phyloP scores from a whole-genome alignment of 1,140 invertebrate species.

The Oncopodura yosiiana region DNA sequence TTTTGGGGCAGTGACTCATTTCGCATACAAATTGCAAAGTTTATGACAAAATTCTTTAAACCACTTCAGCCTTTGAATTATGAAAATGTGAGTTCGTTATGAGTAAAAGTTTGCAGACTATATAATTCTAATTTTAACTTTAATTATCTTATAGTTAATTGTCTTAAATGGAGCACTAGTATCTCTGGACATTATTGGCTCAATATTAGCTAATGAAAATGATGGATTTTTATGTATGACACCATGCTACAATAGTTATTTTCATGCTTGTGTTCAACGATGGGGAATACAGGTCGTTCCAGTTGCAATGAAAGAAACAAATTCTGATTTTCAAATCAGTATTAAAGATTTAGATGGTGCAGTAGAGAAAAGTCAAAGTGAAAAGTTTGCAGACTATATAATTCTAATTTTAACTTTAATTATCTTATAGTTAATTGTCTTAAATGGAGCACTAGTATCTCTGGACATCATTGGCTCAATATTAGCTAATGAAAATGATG shows the following conservation, averaged over 20 bases:
- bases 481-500: constrained; percentile 11
- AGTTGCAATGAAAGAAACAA: constrained; percentile 13
- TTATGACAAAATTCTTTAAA: constrained; percentile 16
- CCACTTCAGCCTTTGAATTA: neutral
- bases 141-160: no score
- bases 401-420: neutral
- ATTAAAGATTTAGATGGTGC: no score
- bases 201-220: constrained; percentile 9
- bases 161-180: constrained; percentile 22
- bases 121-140: no score
- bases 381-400: neutral
- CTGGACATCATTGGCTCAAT: constrained; percentile 17
- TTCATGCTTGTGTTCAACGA: constrained; percentile 15
- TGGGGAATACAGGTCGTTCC: constrained; percentile 12
- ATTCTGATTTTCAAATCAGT: no score
- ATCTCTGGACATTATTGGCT: constrained; percentile 18
- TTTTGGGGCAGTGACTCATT: constrained; percentile 17
- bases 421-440: constrained; percentile 12
- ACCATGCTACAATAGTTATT: constrained; percentile 23
- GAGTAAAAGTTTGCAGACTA: no score
- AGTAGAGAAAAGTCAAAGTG: no score
- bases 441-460: constrained; percentile 22
- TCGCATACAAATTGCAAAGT: neutral
- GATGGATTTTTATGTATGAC: constrained; percentile 12
- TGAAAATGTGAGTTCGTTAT: constrained; percentile 11